Base-by-base conservation (phyloP, 2,797 vertebrate genomes). In the Dallia pectoralis region DNA sequence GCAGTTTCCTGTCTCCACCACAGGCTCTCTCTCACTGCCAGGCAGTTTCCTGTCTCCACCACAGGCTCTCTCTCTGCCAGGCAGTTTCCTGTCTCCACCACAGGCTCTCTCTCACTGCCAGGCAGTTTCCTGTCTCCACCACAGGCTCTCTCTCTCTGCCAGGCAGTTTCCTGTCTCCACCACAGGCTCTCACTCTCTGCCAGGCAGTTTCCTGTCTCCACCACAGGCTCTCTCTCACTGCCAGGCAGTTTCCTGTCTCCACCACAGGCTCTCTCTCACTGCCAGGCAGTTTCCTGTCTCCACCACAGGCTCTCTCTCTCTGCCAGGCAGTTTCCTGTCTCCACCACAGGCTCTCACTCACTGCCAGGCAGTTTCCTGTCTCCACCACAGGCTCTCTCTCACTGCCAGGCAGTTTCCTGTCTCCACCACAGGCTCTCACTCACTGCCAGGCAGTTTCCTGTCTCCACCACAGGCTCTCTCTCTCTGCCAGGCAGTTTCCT, bases 11-110 rank as follows among this genome's bases (percentile, higher is more conserved):
- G 90, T 85, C 85, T 85, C 86, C 87, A 91, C 90, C 89, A 27
- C 90, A 89, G 87, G 79, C 70, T 82, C 86, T 86, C 49, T 80
- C 74, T 81, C 65, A 67, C 85, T 76, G 85, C 4, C 19, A 51
- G 87, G 82, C 85, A 75, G 90, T 89, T 90, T 91, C 91, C 90
- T 91, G 90, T 85, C 85, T 85, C 86, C 87, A 91, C 90, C 89
- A 27, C 90, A 89, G 87, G 79, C 70, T 82, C 90, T 90, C 91
- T 90, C 91, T 87, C 87, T 89, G 91, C 91, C 91, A 91, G 91
- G 89, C 91, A 64, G 84, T 81, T 81, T 90, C 3, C 85, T 85
- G 84, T 87, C 87, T 82, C 82, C 79, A n/a, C n/a, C n/a, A n/a
- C n/a, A n/a, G n/a, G 89, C 82, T 82, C 86, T 86, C 49, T 80